Base-by-base conservation (phyloP, 2,113 vertebrate genomes). In the Entomyzon cyanotis region DNA sequence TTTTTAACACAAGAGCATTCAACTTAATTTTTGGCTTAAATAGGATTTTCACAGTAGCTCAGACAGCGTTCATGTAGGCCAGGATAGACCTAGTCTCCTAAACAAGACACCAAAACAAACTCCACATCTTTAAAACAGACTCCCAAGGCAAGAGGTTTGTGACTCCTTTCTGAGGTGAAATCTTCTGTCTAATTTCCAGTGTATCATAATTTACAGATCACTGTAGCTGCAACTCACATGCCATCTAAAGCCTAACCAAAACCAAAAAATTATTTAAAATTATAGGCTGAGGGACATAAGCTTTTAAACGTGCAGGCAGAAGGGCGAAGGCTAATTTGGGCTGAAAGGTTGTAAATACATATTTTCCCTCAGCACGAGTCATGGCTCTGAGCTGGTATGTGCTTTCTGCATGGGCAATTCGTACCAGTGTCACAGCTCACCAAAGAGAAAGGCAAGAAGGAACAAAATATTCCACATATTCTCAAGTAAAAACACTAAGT, bases 351-450 rank as follows among this genome's bases (percentile, higher is more conserved):
- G 15, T 71, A 82, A 79, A 41, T 23, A 6, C 20, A 3, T 1
- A 3, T 83, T 70, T 70, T 83, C 37, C 39, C 19, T 59, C 30
- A 65, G 42, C 44, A 87, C 30, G 12, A 67, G 52, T 70, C 46
- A 53, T 21, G 58, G 52, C 62, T 74, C 67, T 24, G 55, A 94
- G 46, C 50, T 53, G 19, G 8, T 33, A 27, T 0, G 0, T 39
- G 67, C 39, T 78, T 94, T 84, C 49, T 44, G 75, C 71, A 33
- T 41, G 30, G 87, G 41, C 68, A 90, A 83, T 39, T 76, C 3
- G 5, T 42, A 46, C 39, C 0, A 0, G 63, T 0, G 0, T 70
- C 75, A 87, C 52, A 84, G 74, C 55, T 80, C 42, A 60, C 35
- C 60, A 58, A 1, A 7, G 39, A 56, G 62, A 42, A 94, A 62